Base-by-base conservation (phyloP, 2,113 vertebrate species). In the Cyrtonyx montezumae region DNA sequence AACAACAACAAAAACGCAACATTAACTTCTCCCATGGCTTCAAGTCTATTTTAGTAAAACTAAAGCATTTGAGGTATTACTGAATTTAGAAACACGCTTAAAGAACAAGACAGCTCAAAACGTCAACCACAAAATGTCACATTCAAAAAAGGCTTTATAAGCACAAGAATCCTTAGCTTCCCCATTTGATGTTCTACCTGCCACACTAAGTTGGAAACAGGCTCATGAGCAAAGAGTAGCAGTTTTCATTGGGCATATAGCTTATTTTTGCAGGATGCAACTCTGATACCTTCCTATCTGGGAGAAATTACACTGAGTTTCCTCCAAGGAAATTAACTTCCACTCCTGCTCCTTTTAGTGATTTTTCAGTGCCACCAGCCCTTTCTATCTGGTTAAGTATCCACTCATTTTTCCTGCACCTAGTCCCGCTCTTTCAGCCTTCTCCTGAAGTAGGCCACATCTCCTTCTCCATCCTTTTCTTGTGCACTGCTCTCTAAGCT, bases 201-300 rank as follows among this genome's bases (percentile, higher is more conserved):
- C 40, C 56, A 78, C 71, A 45, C 75, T 56, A n/a, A 46, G 49
- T 74, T 8, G 36, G 68, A 89, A 89, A 42, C 45, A 82, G 74
- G 51, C 40, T 89, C 78, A 14, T 25, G 30, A 87, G 26, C 34
- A 63, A 87, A 66, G n/a, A 13, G 43, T 79, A 66, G 87, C 16
- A 26, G 63, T 49, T 65, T 71, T 82, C 67, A 21, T 43, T 85
- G 89, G 85, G 87, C 82, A 82, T 20, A 65, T 70, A 94, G 76
- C 71, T 67, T 42, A 73, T 53, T 88, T 91, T 58, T 26, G 6
- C 61, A 67, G 65, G 37, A 61, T 94, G 79, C 95, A 90, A 88
- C 94, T 91, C 67, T 82, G 91, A 84, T 91, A 94, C 90, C 79
- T 84, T 93, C 77, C 91, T 85, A 90, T 83, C 91, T 87, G 79